Evolutionary conservation across 2,797 vertebrate species (phyloP), one percentile per base, ranked within the genome.

Genomic region (Cryptoblepharus egeriae): DNA sequence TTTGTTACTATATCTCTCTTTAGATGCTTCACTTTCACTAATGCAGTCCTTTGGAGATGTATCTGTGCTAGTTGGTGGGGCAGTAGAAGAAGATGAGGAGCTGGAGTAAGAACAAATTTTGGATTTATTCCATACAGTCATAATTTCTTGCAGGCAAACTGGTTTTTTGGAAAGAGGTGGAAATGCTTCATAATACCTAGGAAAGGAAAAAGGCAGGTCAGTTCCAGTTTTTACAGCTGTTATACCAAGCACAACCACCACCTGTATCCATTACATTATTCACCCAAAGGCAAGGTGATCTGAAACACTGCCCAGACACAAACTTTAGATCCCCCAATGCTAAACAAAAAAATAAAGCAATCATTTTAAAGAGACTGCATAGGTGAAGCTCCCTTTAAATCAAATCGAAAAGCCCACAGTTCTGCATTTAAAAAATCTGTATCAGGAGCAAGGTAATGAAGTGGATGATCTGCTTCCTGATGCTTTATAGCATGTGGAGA

Each of bases 151-250:
- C 94, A 99, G 97, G 97, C 98, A 99, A 95, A 99, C 98, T 77
- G 99, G 95, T 93, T 99, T 99, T 94, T 99, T 97, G 79, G 98
- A 99, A 91, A 99, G 96, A 91, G 98, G 97, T 93, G 99, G 98
- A 95, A 99, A 99, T 39, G 99, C 99, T 97, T 99, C 98, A 90
- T 99, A 99, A 94, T 99, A 99, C 99, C 99, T 99, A 91, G 77
- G 90, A 89, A 88, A 87, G 81, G 3, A 3, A 10, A 72, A 87
- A 28, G 68, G 70, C 28, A n/a, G 68, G 2, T 35, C 12, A 70
- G 12, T 63, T 22, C 22, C n/a, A 39, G 13, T 9, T 26, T n/a
- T 18, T 42, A 39, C 0, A 45, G 37, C 24, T 30, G 61, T 30
- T 63, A 77, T 37, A 55, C 2, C 26, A 83, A 71, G 18, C 12